phyloP scores from a whole-genome alignment of 2,113 vertebrate genomes.

The Castor canadensis region DNA sequence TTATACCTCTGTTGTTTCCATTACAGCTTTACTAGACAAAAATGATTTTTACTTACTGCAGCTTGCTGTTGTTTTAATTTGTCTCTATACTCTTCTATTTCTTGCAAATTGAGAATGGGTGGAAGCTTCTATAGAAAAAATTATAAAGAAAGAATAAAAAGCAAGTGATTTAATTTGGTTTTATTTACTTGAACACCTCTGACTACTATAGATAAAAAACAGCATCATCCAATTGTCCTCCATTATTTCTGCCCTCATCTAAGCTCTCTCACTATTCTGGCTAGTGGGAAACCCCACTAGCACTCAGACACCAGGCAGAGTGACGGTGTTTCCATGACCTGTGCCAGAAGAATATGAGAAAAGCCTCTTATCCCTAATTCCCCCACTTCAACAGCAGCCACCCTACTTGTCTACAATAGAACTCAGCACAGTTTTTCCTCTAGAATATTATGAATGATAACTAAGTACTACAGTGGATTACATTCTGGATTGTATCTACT shows the following conservation, averaged over 20 bases:
- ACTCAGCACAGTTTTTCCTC: neutral
- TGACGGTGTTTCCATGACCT: neutral
- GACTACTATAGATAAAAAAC: neutral
- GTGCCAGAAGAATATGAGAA: neutral
- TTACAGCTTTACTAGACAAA: neutral
- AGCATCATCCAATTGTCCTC: neutral
- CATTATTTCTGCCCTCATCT: too few relatives aligned
- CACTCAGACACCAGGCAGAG: rapidly evolving
- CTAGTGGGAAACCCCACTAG: neutral
- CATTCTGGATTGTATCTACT: neutral
- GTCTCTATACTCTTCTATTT: constrained; percentile 95
- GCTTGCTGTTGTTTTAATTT: constrained; percentile 96
- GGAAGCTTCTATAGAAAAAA: constrained; percentile 91
- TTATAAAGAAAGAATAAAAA: constrained; percentile 8
- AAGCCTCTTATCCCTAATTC: neutral
- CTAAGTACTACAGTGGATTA: neutral
- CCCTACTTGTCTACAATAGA: neutral
- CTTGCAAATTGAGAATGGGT: constrained; percentile 93
- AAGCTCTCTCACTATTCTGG: neutral
- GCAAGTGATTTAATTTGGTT: neutral
- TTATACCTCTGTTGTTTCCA: neutral
- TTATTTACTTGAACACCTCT: constrained; percentile 26
- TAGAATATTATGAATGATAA: neutral
- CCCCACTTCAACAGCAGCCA: neutral
- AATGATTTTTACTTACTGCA: constrained; percentile 89